These are phyloP conservation scores for Madoqua kirkii DNA, from an alignment of 2,113 vertebrate genomes.

Conservation along the genomic window DNA sequence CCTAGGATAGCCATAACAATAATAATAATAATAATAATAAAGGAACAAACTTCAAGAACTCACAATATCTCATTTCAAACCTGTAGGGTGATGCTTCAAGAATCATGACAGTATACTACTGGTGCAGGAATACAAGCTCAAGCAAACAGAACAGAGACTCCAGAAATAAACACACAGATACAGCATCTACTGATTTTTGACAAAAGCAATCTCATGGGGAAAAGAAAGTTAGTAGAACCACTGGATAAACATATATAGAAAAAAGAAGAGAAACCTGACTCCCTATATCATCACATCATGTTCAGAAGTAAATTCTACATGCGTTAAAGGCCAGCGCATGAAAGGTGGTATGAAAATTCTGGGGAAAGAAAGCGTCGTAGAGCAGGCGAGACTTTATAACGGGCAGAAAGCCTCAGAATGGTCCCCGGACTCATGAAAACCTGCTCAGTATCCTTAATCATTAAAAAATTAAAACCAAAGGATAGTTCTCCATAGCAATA, in stretches of 20 bases:
- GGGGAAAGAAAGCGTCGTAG: not conserved
- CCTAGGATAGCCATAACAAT: not conserved
- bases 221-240: not conserved
- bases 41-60: not conserved
- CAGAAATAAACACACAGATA: not conserved
- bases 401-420: not conserved
- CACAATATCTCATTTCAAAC: not conserved
- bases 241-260: accelerated
- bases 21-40: not conserved
- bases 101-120: too few species aligned
- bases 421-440: not conserved
- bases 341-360: not conserved
- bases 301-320: not conserved
- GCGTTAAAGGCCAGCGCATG: not conserved
- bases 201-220: not conserved
- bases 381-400: not conserved
- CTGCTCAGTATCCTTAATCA: not conserved
- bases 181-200: not conserved
- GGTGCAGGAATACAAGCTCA: accelerated
- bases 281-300: not conserved
- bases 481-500: not conserved
- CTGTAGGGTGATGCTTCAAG: not conserved
- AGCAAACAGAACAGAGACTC: not conserved
- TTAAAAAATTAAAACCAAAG: not conserved
- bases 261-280: too few species aligned